Evolutionary conservation across 1,140 invertebrate genomes (phyloP), one percentile per base, ranked within the genome.

Genomic region (Lasioglossum albipes): DNA sequence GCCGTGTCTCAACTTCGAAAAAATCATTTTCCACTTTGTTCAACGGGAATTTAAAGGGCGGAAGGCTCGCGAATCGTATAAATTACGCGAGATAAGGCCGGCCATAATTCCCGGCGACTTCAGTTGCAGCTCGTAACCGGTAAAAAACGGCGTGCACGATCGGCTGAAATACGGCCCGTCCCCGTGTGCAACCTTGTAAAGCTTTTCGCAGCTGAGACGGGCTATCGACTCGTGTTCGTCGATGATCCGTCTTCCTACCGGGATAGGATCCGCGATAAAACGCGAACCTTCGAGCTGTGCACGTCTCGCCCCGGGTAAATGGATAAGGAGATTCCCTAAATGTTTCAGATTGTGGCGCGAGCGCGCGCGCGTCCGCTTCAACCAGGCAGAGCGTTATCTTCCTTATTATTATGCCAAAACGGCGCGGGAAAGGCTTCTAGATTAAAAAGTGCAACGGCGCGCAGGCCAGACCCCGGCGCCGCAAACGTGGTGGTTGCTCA

Each of bases 61-160:
- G 18, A 59, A n/a, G 18, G 57, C n/a, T 9, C 57, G 36, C 36
- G 57, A n/a, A 59, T 59, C 31, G 62, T 83, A 88, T 89, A 88
- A 89, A 90, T 88, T 83, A 85, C 62, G 69, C 57, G 81, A 84
- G 89, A 89, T 90, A 90, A 90, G 88, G 86, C 84, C 18, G 81
- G 81, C 84, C 86, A 83, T 88, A 89, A 90, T 84, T 89, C 86
- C 84, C 85, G 84, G 79, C 70, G 81, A 82, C 77, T 77, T 87
- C 86, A 87, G 79, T 88, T 87, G 88, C 79, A 70, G 80, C 66
- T 77, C n/a, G 13, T 54, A 68, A 75, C 52, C 71, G 66, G 82
- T 61, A 75, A 73, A 77, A 70, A 67, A 73, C 68, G 68, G 57
- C 42, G 27, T 49, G 45, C 67, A 65, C 66, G 16, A 69, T 42